Evolutionary conservation across 1,140 invertebrate species (phyloP).

Genomic region (Hycleus cichorii): DNA sequence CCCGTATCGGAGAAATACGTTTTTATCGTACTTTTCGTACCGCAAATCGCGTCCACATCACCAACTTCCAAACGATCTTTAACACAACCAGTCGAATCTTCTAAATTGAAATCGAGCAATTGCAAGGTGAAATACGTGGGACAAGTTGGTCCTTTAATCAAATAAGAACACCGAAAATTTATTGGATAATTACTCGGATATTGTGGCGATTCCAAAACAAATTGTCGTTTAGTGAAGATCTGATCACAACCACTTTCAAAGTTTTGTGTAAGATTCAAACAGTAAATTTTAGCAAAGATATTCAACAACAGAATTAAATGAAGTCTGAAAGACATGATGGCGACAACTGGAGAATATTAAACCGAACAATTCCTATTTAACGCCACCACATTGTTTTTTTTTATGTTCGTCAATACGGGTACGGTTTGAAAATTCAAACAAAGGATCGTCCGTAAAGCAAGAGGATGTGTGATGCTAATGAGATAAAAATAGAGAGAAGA

Average conservation of each 20-base stretch:
- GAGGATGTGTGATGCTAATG: conserved; percentile 10
- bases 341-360: too few species aligned
- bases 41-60: conserved; percentile 43
- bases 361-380: too few species aligned
- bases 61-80: conserved; percentile 45
- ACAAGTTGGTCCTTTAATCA: conserved; percentile 46
- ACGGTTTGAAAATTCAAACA: not conserved
- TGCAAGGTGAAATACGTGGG: conserved; percentile 48
- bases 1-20: conserved; percentile 45
- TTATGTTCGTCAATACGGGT: too few species aligned
- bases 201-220: conserved; percentile 42
- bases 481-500: not conserved
- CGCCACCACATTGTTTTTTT: too few species aligned
- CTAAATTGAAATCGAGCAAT: conserved; percentile 49
- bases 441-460: conserved; percentile 10
- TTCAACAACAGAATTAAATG: too few species aligned
- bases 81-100: conserved; percentile 42
- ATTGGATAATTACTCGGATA: conserved; percentile 46
- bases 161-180: conserved; percentile 45
- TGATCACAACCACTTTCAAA: conserved; percentile 24
- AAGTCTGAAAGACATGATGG: too few species aligned
- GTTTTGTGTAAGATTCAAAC: conserved; percentile 3
- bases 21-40: conserved; percentile 42
- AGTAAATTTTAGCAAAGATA: too few species aligned
- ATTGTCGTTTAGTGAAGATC: conserved; percentile 32